Base-by-base conservation (phyloP, 2,797 vertebrate genomes). In the Galaxias olidus region DNA sequence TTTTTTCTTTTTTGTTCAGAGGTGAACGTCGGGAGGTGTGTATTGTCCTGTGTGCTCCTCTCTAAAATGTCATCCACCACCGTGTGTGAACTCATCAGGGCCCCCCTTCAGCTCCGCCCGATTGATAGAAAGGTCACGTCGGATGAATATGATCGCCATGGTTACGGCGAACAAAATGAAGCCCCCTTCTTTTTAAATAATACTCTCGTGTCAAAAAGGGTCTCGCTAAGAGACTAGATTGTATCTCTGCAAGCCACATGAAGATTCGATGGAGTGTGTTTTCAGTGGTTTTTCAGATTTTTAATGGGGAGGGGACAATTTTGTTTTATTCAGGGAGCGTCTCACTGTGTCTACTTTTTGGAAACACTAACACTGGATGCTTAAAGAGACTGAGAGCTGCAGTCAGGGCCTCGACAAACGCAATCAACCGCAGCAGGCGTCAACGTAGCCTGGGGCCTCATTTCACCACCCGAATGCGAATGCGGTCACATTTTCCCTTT, bases 51-150 rank as follows among this genome's bases (percentile, higher is more conserved):
- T 78, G 67, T 73, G 60, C 59, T 69, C 15, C 9, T 19, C 15
- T 68, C 71, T 78, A 10, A 61, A 90, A 90, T 89, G 87, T 80
- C 86, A 88, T 54, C 74, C 58, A 63, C 72, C 58, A 48, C 79
- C 66, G 56, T 73, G 76, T 61, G 55, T 72, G 65, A 69, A 76
- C 76, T 75, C 78, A 77, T 77, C 68, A 60, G 71, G 78, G 50
- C 68, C 79, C 74, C 74, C 71, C 75, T 68, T 74, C 72, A 61
- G 67, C 59, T 14, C 52, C 55, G 66, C 70, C 78, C 75, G 76
- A 84, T 79, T 85, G 84, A 87, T 74, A 73, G 74, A 89, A 90
- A 89, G 85, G 85, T 88, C 86, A 86, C 62, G 59, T 45, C 46
- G 66, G 64, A 83, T 81, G 68, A 86, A 80, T 66, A 71, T 42